A percentile compares a stretch with the other conserved stretches of the same genome.
Evolutionary conservation across 1,140 invertebrate species (phyloP).

Genomic region (Eriocheir sinensis): DNA sequence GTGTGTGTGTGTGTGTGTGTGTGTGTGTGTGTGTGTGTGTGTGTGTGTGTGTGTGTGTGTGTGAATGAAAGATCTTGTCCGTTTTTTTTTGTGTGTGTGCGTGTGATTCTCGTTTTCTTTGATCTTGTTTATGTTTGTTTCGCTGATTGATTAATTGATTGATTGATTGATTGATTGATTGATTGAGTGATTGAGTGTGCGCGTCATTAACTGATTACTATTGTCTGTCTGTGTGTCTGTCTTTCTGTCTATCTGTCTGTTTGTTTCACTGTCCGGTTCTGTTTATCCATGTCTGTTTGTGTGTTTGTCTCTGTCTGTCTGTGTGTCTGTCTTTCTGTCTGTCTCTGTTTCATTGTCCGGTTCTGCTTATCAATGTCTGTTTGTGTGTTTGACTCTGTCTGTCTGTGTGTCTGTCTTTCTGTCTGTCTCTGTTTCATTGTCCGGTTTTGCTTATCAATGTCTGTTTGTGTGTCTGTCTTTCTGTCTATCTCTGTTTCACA

Average conservation of each 20-base stretch:
- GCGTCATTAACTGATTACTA: no score
- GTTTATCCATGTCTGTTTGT: not conserved
- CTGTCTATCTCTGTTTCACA: not conserved
- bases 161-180: no score
- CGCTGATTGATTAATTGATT: no score
- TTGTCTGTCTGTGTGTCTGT: not conserved
- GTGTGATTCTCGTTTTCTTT: not conserved
- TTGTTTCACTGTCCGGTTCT: not conserved
- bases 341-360: not conserved
- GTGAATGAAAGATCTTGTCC: not conserved
- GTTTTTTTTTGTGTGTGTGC: not conserved
- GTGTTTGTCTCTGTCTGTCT: not conserved
- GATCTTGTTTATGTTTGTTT: not conserved
- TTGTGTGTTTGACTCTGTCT: not conserved
- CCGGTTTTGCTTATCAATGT: not conserved
- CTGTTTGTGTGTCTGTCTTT: not conserved
- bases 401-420: not conserved
- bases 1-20: no score
- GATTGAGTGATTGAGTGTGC: no score
- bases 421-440: not conserved
- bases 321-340: not conserved
- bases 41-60: not conserved
- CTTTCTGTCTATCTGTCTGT: not conserved
- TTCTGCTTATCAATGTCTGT: not conserved
- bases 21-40: no score